These are phyloP conservation scores for Drosophila maculinotata DNA, from an alignment of 2,888 invertebrate species.

Conservation along the genomic window DNA sequence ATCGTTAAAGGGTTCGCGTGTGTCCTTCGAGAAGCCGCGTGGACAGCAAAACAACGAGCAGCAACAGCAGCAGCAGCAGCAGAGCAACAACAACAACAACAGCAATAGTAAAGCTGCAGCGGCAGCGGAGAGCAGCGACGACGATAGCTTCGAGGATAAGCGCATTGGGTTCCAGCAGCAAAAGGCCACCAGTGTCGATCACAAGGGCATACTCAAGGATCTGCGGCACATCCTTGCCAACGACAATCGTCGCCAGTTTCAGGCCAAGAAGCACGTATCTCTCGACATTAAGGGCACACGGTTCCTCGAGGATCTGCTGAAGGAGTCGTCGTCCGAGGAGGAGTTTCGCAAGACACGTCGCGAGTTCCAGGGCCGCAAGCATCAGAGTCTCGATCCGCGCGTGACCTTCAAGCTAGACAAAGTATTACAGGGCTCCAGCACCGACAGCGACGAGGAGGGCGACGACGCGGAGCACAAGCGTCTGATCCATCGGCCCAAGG, in stretches of 20 bases:
- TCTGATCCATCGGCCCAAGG: slow-evolving; percentile 84
- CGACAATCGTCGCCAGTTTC: slow-evolving; percentile 84
- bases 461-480: slow-evolving; percentile 84
- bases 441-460: slow-evolving; percentile 84
- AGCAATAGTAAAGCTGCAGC: slow-evolving; percentile 1
- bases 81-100: not conserved
- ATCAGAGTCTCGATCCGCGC: slow-evolving; percentile 85
- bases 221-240: slow-evolving; percentile 83
- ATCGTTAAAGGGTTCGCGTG: slow-evolving; percentile 84
- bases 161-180: slow-evolving; percentile 84
- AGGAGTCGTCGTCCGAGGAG: slow-evolving; percentile 85
- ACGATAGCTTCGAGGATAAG: slow-evolving; percentile 85
- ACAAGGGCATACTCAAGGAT: slow-evolving; percentile 85
- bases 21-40: slow-evolving; percentile 82
- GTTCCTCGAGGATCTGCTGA: slow-evolving; percentile 84
- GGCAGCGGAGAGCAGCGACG: slow-evolving; percentile 83
- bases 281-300: slow-evolving; percentile 84
- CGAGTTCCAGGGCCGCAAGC: slow-evolving; percentile 85
- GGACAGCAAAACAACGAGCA: too few species aligned
- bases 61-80: not conserved
- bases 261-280: slow-evolving; percentile 85
- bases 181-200: slow-evolving; percentile 85
- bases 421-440: slow-evolving; percentile 82
- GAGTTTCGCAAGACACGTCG: slow-evolving; percentile 84
- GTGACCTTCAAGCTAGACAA: slow-evolving; percentile 85